Conservation (phyloP, 2,888 invertebrate genomes). For the Diarsia dahlii region DNA sequence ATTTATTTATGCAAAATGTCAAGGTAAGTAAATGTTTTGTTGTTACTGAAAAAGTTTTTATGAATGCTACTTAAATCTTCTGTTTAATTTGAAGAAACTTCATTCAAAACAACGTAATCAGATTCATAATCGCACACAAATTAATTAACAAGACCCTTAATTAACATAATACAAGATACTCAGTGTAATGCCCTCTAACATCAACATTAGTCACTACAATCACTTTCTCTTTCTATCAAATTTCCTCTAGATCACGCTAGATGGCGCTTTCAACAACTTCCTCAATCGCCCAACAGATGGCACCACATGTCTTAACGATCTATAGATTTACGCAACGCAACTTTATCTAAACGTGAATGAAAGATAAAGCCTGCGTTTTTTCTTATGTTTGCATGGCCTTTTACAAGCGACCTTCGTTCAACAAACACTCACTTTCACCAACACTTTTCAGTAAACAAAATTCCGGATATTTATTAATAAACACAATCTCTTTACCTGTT, state of each 20-base stretch:
- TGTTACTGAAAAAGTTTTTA: conserved; percentile 2
- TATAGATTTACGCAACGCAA: conserved; percentile 25
- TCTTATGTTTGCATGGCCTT: conserved; percentile 73
- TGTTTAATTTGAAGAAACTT: not conserved
- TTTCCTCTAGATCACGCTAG: conserved; percentile 47
- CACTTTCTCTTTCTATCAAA: conserved; percentile 40
- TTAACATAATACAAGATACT: not conserved
- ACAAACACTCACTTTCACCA: conserved; percentile 82
- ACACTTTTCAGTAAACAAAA: conserved; percentile 80
- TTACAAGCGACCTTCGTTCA: conserved; percentile 77
- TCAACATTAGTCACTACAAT: conserved; percentile 50
- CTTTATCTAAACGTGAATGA: conserved; percentile 63
- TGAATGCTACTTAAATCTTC: not conserved
- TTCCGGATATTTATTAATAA: conserved; percentile 80
- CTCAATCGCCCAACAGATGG: conserved; percentile 72
- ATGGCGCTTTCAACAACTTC: conserved; percentile 44
- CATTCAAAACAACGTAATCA: not conserved
- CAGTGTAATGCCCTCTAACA: conserved; percentile 67
- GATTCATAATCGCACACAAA: not conserved
- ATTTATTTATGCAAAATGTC: conserved; percentile 24
- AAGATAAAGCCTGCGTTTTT: conserved; percentile 66
- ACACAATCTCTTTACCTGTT: conserved; percentile 82
- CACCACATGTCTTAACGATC: conserved; percentile 63
- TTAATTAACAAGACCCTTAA: not conserved
- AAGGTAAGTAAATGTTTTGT: conserved; percentile 25